Evolutionary conservation across 2,888 invertebrate genomes (phyloP), one percentile per base, ranked within the genome.

Genomic region (Tipula helvola): DNA sequence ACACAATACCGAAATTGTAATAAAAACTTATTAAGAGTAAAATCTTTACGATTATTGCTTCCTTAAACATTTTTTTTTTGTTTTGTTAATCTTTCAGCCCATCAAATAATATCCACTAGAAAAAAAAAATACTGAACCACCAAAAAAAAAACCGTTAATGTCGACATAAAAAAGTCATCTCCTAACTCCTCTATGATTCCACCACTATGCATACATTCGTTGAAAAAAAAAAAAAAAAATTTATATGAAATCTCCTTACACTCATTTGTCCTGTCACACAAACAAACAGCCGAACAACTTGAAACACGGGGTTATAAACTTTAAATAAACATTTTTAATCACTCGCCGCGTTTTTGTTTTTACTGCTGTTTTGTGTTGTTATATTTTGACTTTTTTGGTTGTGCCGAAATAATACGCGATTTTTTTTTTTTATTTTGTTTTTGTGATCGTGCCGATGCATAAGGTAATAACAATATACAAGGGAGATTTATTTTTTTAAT

Each of bases 261-360:
- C 86, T 44, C 86, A 44, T 44, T 86, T 86, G 57, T 36, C 18
- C 86, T 86, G 52, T 18, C 86, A 86, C n/a, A 18, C 36, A 71
- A 71, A 71, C 71, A 71, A 28, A 28, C 71, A 71, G 71, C 71
- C 71, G 18, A 71, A 71, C 71, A 71, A 71, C 71, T 71, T 71
- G 71, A 71, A 71, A n/a, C 39, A 3, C 36, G 87, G 87, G 87
- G 87, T 87, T 86, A 88, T 88, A 88, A 88, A 88, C 88, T 88
- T 88, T 88, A 88, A 88, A 88, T 88, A 88, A 88, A 88, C 88
- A 88, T 88, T 88, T 88, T 88, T 88, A 88, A 88, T 88, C 88
- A 88, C 88, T 88, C 88, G 87, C 87, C 87, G 87, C 47, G 87
- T 57, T 57, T 71, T 86, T 87, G 87, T 86, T 87, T 86, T 36